Evolutionary conservation across 2,113 vertebrate species (phyloP).

Genomic region (Oplegnathus fasciatus): DNA sequence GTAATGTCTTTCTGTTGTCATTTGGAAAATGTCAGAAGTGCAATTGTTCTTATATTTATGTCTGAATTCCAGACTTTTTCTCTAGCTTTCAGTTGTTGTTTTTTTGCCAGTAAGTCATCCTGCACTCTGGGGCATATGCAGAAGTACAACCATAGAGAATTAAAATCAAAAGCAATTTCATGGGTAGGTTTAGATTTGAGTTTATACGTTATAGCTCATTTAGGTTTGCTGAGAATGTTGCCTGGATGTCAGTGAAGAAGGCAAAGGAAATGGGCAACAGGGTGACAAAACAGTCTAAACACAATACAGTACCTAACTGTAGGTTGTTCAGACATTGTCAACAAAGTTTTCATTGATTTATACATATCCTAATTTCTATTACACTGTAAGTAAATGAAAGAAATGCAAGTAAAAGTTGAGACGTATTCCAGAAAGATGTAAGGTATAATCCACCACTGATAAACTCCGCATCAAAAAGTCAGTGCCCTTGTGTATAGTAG

Average conservation of each 20-base stretch:
- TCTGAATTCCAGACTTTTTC: neutral
- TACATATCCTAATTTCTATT: neutral
- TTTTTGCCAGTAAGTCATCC: neutral
- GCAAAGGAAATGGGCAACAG: neutral
- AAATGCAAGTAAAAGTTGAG: neutral
- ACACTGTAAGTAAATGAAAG: neutral
- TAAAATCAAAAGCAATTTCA: neutral
- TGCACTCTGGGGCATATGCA: neutral
- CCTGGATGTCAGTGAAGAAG: neutral
- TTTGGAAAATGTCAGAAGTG: no score
- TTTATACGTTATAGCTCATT: neutral
- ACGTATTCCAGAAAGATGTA: neutral
- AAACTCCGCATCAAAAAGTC: neutral
- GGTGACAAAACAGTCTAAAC: neutral
- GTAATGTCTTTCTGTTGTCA: neutral
- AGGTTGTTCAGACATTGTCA: neutral
- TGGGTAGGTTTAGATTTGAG: no score
- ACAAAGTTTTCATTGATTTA: neutral
- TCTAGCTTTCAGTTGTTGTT: neutral
- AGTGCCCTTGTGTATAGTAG: neutral
- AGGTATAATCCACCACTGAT: neutral
- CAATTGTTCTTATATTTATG: no score
- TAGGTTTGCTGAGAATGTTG: neutral
- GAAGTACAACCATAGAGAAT: neutral
- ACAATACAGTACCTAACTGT: neutral